Conservation (phyloP, 2,113 vertebrate genomes). For the Coryphaenoides rupestris region DNA sequence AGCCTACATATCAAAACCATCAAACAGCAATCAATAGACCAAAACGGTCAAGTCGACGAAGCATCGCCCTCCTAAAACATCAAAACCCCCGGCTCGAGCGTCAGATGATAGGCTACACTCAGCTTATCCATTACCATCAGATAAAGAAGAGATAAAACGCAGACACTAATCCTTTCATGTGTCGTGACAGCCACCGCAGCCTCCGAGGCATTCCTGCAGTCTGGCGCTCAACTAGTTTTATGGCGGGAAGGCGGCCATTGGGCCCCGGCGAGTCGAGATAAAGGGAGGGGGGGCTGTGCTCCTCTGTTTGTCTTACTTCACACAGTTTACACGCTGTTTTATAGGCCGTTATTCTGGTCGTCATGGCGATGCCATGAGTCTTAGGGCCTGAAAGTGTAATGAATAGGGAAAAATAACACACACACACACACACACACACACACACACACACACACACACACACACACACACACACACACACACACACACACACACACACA, state of each 20-base stretch:
- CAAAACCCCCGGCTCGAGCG: slow-evolving; percentile 65
- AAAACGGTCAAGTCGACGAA: slow-evolving; percentile 75
- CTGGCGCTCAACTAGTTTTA: slow-evolving; percentile 74
- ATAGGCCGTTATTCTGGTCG: slow-evolving; percentile 74
- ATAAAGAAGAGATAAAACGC: slow-evolving; percentile 76
- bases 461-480: slow-evolving; percentile 27
- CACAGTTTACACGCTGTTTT: slow-evolving; percentile 77
- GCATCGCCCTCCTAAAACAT: slow-evolving; percentile 72
- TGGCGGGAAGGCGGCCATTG: slow-evolving; percentile 71
- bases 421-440: slow-evolving; percentile 46
- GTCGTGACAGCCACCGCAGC: slow-evolving; percentile 73
- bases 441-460: slow-evolving; percentile 46
- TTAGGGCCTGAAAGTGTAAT: slow-evolving; percentile 66
- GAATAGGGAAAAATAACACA: slow-evolving; percentile 35
- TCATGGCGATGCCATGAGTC: slow-evolving; percentile 75
- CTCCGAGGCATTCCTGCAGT: slow-evolving; percentile 75
- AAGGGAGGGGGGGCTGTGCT: slow-evolving; percentile 53
- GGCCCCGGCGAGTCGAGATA: slow-evolving; percentile 50
- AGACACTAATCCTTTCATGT: slow-evolving; percentile 76
- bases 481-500: slow-evolving; percentile 47
- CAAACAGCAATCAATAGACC: slow-evolving; percentile 75
- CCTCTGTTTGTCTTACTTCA: slow-evolving; percentile 76
- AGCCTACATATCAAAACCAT: slow-evolving; percentile 75
- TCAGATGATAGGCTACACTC: slow-evolving; percentile 75
- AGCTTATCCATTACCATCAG: slow-evolving; percentile 75